These are phyloP conservation scores for Carassius gibelio DNA, from an alignment of 2,113 vertebrate genomes.

Conservation along the genomic window DNA sequence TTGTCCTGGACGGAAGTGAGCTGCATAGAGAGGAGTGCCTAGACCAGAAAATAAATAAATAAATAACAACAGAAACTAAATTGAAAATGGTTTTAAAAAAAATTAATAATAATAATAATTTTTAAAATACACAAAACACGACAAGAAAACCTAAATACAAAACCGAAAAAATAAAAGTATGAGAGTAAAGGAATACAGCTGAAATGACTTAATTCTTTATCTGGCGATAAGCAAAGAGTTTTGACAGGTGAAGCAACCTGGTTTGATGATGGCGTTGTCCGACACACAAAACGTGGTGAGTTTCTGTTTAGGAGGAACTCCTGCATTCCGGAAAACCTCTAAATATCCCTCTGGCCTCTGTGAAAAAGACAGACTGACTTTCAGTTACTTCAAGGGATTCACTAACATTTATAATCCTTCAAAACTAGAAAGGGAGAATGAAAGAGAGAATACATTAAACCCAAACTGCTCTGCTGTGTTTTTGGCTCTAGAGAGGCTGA, in stretches of 20 bases:
- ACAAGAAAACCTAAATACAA: no score
- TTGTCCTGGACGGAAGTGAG: conserved; percentile 95
- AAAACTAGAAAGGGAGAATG: not conserved
- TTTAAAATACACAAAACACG: no score
- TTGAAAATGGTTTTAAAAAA: no score
- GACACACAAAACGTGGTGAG: conserved; percentile 80
- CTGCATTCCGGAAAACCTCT: conserved; percentile 85
- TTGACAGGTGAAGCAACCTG: conserved; percentile 76
- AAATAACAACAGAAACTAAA: not conserved
- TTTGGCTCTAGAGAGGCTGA: not conserved
- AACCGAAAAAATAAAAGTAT: not conserved
- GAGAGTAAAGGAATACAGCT: not conserved
- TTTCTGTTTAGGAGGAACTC: conserved; percentile 90
- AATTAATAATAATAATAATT: no score
- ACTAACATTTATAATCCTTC: conserved; percentile 2
- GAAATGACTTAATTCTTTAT: not conserved
- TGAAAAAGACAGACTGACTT: conserved; percentile 58
- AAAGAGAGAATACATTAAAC: conserved; percentile 1
- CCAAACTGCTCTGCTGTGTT: not conserved
- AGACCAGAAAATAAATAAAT: not conserved
- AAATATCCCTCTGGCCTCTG: conserved; percentile 76
- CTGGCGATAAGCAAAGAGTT: not conserved
- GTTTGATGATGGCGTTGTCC: conserved; percentile 90
- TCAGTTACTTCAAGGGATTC: not conserved
- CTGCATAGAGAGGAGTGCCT: conserved; percentile 95